Percentiles rank a stretch among this genome's conserved stretches.
phyloP scores from a whole-genome alignment of 2,113 vertebrate genomes.

The Amblyopsis rosae region DNA sequence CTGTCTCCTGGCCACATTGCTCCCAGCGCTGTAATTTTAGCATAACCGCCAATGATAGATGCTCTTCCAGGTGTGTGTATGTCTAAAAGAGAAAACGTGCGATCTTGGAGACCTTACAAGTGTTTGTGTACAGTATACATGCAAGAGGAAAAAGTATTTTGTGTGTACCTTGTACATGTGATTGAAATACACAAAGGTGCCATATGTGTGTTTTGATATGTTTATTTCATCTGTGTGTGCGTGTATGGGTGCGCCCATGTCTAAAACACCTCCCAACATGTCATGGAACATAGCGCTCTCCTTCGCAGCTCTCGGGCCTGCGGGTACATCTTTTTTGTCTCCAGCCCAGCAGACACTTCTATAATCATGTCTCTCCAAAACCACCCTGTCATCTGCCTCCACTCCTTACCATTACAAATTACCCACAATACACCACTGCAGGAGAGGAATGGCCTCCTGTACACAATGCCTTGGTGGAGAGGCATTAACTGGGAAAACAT shows the following conservation, averaged over 20 bases:
- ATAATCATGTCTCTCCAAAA: background rate
- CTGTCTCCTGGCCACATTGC: constrained; percentile 22
- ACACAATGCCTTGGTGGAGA: constrained; percentile 3
- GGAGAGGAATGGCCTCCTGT: constrained; percentile 10
- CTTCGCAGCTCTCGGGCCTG: constrained; percentile 21
- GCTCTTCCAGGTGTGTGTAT: constrained; percentile 59
- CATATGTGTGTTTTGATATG: background rate
- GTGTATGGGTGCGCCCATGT: background rate
- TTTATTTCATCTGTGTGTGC: background rate
- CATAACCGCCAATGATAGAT: constrained; percentile 63
- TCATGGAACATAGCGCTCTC: constrained; percentile 28
- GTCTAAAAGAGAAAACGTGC: constrained; percentile 9
- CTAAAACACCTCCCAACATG: constrained; percentile 45
- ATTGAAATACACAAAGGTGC: background rate
- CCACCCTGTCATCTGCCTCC: constrained; percentile 36
- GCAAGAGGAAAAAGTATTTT: background rate
- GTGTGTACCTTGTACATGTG: background rate
- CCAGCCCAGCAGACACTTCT: background rate
- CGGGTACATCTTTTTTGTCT: constrained; percentile 22
- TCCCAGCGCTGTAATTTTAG: constrained; percentile 63
- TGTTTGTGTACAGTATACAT: background rate
- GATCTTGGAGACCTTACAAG: background rate
- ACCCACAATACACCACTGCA: constrained; percentile 23
- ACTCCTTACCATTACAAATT: constrained; percentile 26
- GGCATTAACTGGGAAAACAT: background rate